A percentile compares a stretch with the other conserved stretches of the same genome.
phyloP scores from a whole-genome alignment of 2,888 invertebrate genomes.

The Lamproptera curius region DNA sequence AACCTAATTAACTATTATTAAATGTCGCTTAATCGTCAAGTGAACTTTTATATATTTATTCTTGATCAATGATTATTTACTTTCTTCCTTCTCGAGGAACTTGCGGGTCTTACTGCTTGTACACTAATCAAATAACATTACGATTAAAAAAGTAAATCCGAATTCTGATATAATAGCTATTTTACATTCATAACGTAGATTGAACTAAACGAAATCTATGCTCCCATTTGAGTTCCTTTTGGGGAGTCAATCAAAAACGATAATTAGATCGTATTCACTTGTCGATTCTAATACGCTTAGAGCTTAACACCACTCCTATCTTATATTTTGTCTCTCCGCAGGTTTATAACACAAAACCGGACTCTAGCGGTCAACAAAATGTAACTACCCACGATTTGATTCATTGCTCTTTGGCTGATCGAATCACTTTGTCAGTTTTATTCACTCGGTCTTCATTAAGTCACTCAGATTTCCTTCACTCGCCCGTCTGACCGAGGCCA shows the following conservation, averaged over 20 bases:
- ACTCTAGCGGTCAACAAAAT: slow-evolving; percentile 77
- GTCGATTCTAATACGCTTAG: slow-evolving; percentile 49
- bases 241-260: not conserved
- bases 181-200: not conserved
- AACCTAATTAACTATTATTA: slow-evolving; percentile 26
- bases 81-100: not conserved
- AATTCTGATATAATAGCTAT: not conserved
- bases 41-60: slow-evolving; percentile 36
- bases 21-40: slow-evolving; percentile 59
- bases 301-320: slow-evolving; percentile 61
- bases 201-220: not conserved
- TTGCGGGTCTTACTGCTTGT: not conserved
- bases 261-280: slow-evolving; percentile 40
- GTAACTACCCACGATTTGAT: slow-evolving; percentile 72
- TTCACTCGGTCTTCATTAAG: slow-evolving; percentile 65
- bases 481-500: slow-evolving; percentile 24
- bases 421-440: slow-evolving; percentile 66
- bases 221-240: no score
- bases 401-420: slow-evolving; percentile 71
- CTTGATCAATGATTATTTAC: not conserved
- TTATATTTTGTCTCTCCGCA: slow-evolving; percentile 75
- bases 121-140: not conserved
- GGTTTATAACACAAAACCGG: slow-evolving; percentile 79
- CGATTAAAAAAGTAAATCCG: no score
- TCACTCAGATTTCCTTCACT: slow-evolving; percentile 68